Percentiles rank a stretch among this genome's conserved stretches.
phyloP scores from a whole-genome alignment of 2,888 invertebrate genomes.

The Abscondita cerata region DNA sequence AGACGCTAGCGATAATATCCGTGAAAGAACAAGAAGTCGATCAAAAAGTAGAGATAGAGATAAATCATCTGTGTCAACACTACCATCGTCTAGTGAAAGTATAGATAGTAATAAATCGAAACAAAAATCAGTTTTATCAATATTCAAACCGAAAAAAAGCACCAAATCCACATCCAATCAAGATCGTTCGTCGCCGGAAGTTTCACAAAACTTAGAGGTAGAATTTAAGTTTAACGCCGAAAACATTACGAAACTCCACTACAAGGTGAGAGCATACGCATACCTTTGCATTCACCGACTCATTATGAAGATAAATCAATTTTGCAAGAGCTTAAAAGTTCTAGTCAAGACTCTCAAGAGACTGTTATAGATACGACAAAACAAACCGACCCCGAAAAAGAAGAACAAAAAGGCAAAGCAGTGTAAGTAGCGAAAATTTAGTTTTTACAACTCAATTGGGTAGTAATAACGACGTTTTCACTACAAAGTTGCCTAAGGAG shows the following conservation, averaged over 20 bases:
- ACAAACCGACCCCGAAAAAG: conserved; percentile 20
- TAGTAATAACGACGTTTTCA: conserved; percentile 73
- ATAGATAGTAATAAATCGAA: conserved; percentile 54
- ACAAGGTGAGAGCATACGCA: conserved; percentile 71
- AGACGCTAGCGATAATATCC: conserved; percentile 53
- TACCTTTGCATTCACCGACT: conserved; percentile 78
- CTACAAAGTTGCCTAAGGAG: conserved; percentile 58
- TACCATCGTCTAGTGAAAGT: conserved; percentile 61
- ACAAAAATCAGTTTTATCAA: conserved; percentile 71
- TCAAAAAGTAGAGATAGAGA: conserved; percentile 72
- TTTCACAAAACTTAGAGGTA: conserved; percentile 55
- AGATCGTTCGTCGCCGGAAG: conserved; percentile 45
- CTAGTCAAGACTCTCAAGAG: conserved; percentile 62
- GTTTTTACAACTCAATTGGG: conserved; percentile 74
- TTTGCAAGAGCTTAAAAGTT: conserved; percentile 52
- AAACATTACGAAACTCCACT: conserved; percentile 68
- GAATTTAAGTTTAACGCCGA: conserved; percentile 52
- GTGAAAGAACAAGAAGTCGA: conserved; percentile 54
- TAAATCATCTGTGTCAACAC: conserved; percentile 58
- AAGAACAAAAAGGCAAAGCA: conserved; percentile 50
- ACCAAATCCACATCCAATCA: conserved; percentile 59
- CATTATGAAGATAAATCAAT: conserved; percentile 63
- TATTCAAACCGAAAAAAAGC: conserved; percentile 68
- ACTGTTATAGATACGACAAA: conserved; percentile 57
- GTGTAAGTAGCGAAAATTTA: conserved; percentile 60